Conservation (phyloP, 2,888 invertebrate genomes). For the Hypena proboscidalis region DNA sequence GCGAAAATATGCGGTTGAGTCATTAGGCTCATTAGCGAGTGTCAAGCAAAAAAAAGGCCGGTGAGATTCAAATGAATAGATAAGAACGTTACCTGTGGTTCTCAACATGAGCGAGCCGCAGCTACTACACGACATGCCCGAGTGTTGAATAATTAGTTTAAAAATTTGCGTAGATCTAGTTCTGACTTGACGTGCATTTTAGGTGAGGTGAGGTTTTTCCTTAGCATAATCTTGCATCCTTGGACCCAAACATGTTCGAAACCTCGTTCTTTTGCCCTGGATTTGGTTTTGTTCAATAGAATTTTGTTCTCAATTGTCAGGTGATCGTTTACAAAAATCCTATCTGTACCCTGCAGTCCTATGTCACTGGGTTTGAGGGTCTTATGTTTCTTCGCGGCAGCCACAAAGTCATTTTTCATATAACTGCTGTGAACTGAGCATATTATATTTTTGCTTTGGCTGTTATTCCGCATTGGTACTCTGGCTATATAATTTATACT, state of each 20-base stretch:
- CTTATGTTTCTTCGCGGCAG: not conserved
- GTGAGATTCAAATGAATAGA: not conserved
- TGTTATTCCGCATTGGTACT: not conserved
- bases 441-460: not conserved
- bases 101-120: too few species aligned
- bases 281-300: constrained; percentile 3
- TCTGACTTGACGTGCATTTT: too few species aligned
- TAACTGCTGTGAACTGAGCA: constrained; percentile 1
- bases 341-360: constrained; percentile 1
- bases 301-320: constrained; percentile 2
- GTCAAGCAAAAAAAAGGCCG: not conserved
- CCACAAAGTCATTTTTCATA: too few species aligned
- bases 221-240: too few species aligned
- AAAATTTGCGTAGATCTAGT: too few species aligned
- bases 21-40: too few species aligned
- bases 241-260: constrained; percentile 4
- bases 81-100: not conserved
- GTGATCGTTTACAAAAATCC: constrained; percentile 3
- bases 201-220: too few species aligned
- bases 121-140: too few species aligned
- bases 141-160: too few species aligned
- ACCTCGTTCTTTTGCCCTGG: not conserved
- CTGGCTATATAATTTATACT: constrained; percentile 9
- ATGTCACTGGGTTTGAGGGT: not conserved
- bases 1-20: too few species aligned